Evolutionary conservation across 2,888 invertebrate genomes (phyloP), one percentile per base, ranked within the genome.

Genomic region (Drosophila greeni): DNA sequence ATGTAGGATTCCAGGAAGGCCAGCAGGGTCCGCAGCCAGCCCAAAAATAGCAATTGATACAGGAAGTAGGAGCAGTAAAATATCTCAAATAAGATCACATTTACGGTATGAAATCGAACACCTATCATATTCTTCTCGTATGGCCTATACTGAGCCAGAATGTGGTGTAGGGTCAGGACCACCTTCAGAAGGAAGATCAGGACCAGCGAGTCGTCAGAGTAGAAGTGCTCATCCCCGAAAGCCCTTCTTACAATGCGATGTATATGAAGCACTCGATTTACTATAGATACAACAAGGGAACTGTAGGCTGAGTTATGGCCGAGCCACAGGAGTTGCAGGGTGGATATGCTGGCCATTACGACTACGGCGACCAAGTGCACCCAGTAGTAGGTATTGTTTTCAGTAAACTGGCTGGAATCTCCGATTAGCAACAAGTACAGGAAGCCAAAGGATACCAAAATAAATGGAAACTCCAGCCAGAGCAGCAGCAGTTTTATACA

Each of bases 31-130:
- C 56, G 20, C 11, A 29, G 43, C 57, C 58, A 59, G 57, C 56
- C 42, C 8, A 59, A 3, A 3, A 43, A 23, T 0, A 56, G 23
- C 26, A 64, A 16, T 31, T 51, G 62, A 26, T 64, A 64, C 8
- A 61, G 29, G 8, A 64, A 12, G 9, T 64, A 62, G 2, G 51
- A 37, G 20, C 33, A 33, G 4, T 45, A 62, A 9, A 52, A 37
- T n/a, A 64, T 8, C 16, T 64, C 52, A 16, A 64, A 64, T 1
- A 64, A 16, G 9, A 64, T 34, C 20, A 64, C 52, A 34, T 64
- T 62, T 3, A 62, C 8, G 0, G 64, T 47, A 1, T 37, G 64
- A 34, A 23, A 64, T 39, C 62, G 20, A 7, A 64, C 62, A 2
- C 36, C 37, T 3, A 64, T 16, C 1, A 64, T 2, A 4, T 34